Conservation (phyloP, 2,888 invertebrate species). For the Heliconius hortense region DNA sequence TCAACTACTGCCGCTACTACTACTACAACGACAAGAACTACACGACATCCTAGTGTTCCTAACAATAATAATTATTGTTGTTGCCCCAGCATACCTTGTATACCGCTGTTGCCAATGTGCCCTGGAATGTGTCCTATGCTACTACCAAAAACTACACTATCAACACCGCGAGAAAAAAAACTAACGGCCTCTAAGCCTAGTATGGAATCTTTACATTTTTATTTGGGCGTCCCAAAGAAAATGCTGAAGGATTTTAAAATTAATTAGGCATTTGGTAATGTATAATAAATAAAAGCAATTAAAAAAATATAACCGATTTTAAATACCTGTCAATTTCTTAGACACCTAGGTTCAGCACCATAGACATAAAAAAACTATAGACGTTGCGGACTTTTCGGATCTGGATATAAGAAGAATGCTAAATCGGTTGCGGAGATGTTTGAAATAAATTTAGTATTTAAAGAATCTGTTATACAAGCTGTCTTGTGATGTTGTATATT, state of each 20-base stretch:
- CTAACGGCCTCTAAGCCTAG: neutral
- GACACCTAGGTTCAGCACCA: too few species aligned
- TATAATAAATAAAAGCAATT: too few species aligned
- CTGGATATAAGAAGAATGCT: too few species aligned
- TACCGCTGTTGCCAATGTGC: slow-evolving; percentile 37
- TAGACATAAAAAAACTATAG: too few species aligned
- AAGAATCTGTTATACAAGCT: too few species aligned
- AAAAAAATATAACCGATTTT: too few species aligned
- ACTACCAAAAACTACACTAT: neutral
- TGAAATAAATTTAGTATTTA: too few species aligned
- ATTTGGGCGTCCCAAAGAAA: slow-evolving; percentile 59
- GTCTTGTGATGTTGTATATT: too few species aligned
- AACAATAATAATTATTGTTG: neutral
- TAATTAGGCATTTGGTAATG: neutral
- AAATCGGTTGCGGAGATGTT: too few species aligned
- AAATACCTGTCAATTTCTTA: too few species aligned
- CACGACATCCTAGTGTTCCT: neutral
- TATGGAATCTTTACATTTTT: slow-evolving; percentile 53
- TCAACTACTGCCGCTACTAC: slow-evolving; percentile 41
- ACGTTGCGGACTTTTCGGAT: too few species aligned
- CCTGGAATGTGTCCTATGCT: slow-evolving; percentile 19
- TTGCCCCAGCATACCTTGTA: slow-evolving; percentile 35
- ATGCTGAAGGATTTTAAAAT: slow-evolving; percentile 40
- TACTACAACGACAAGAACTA: slow-evolving; percentile 35
- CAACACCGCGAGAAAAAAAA: neutral